A percentile compares a stretch with the other conserved stretches of the same genome.
Conservation (phyloP, 2,888 invertebrate genomes). For the Sarcophaga variegata region DNA sequence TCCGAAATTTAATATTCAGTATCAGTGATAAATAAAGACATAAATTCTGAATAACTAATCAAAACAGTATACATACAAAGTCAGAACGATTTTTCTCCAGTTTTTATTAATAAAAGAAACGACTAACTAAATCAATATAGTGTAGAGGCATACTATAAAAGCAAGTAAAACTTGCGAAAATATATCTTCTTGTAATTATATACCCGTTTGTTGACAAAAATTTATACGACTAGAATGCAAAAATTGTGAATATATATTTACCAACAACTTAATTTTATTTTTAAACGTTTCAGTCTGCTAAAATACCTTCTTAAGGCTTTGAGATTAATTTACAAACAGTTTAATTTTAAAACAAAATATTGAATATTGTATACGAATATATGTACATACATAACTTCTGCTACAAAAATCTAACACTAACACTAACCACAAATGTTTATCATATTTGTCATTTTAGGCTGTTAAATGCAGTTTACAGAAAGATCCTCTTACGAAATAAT, state of each 20-base stretch:
- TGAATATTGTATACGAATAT: background rate
- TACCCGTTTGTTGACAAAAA: slow-evolving; percentile 6
- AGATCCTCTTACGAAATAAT: slow-evolving; percentile 15
- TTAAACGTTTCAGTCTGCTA: background rate
- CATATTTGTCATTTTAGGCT: slow-evolving; percentile 17
- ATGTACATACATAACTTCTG: background rate
- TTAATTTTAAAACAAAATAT: background rate
- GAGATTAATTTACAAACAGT: slow-evolving; percentile 41
- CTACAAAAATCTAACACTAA: background rate
- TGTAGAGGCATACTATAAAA: slow-evolving; percentile 5
- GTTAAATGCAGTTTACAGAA: slow-evolving; percentile 16
- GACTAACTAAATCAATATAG: too few species aligned
- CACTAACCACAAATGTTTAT: slow-evolving; percentile 6
- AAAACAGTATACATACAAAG: too few species aligned
- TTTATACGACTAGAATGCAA: background rate
- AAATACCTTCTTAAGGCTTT: slow-evolving; percentile 47
- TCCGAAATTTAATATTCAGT: too few species aligned
- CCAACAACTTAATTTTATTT: slow-evolving; percentile 20
- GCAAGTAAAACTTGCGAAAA: slow-evolving; percentile 19
- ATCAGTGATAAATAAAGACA: too few species aligned
- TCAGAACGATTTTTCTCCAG: too few species aligned
- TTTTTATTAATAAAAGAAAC: too few species aligned
- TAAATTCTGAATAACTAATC: too few species aligned
- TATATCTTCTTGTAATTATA: slow-evolving; percentile 20
- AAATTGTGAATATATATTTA: slow-evolving; percentile 33